Base-by-base conservation (phyloP, 2,888 invertebrate species). In the Drosophila colorata region DNA sequence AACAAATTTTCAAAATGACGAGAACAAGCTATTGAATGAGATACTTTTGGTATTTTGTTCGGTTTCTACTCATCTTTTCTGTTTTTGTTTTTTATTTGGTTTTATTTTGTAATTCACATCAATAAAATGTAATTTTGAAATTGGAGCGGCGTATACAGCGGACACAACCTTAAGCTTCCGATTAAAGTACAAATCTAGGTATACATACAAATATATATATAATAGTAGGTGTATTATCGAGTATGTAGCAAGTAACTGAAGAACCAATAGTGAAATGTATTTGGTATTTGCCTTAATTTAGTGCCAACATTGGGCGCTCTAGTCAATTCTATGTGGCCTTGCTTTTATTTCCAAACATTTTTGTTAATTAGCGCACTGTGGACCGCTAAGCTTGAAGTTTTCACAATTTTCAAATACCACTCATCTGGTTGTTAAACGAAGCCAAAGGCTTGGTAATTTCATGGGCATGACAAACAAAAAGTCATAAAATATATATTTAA, bases 121-220 rank as follows among this genome's bases (percentile, higher is more conserved):
- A 75, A 75, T 75, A 75, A 74, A 73, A 63, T 74, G 76, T 75
- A 46, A 48, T 65, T 64, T 71, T 64, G 6, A 64, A 65, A 69
- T 60, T 58, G 56, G 52, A 75, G 73, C 59, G 64, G 70, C 69
- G 73, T 73, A 74, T 74, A 74, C 75, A 60, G 52, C 59, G 49
- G 66, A 69, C 74, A 78, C 78, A 78, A 81, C 79, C 78, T 56
- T 74, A 60, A 73, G 64, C 82, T 64, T 53, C 60, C 52, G 71
- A 20, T 38, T 61, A 61, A 77, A 65, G 48, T 65, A 75, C 41
- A 67, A 37, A 52, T 66, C 41, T 70, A 57, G 38, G 28, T 44
- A 67, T 55, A 46, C 48, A 53, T 59, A 59, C 58, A 33, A 38
- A 33, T 56, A 48, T 38, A 37, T 48, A 43, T 41, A 46, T 40